Conservation (phyloP, 2,888 invertebrate species). For the Dinocampus coccinellae region DNA sequence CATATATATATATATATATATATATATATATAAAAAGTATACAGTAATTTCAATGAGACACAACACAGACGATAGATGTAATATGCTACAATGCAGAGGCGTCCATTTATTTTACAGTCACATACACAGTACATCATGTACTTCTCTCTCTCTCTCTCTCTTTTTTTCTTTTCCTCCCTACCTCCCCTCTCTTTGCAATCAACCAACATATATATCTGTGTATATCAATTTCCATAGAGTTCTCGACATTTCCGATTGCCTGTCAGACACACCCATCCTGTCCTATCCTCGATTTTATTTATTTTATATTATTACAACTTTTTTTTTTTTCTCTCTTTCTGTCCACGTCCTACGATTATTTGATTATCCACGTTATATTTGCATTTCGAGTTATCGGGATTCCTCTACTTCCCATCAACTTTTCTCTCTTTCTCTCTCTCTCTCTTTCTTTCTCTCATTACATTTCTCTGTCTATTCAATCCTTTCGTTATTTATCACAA, state of each 20-base stretch:
- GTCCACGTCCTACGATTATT: constrained; percentile 54
- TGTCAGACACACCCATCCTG: constrained; percentile 60
- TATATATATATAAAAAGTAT: constrained; percentile 21
- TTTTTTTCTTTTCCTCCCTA: neutral
- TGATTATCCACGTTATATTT: constrained; percentile 56
- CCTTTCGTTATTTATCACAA: neutral
- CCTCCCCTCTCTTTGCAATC: neutral
- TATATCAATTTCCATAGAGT: constrained; percentile 18
- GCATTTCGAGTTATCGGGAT: constrained; percentile 35
- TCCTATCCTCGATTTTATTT: constrained; percentile 48
- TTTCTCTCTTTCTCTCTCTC: neutral
- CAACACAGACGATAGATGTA: constrained; percentile 14
- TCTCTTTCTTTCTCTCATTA: no score
- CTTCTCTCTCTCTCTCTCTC: neutral
- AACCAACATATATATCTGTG: neutral
- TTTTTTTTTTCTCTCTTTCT: constrained; percentile 26
- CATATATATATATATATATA: neutral
- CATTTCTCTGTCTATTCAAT: no score
- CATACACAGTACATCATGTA: neutral
- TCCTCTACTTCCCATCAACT: constrained; percentile 16
- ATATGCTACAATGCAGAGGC: constrained; percentile 36
- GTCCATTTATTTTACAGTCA: constrained; percentile 22
- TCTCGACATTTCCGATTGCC: constrained; percentile 51
- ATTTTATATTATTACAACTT: no score
- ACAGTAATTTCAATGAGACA: constrained; percentile 20